phyloP scores from a whole-genome alignment of 2,888 invertebrate species.

The Boloria euphrosyne region DNA sequence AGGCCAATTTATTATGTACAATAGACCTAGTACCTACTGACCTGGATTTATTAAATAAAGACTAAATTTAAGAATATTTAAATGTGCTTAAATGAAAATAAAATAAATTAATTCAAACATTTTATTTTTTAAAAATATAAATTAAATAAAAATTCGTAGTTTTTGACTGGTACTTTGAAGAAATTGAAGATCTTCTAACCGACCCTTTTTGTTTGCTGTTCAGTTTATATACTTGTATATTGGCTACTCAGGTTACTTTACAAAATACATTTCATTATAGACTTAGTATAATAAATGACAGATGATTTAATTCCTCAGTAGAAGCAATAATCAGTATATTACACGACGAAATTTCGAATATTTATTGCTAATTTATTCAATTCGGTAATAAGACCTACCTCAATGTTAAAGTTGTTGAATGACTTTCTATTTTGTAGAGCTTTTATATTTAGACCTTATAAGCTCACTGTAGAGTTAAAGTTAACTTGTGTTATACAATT shows the following conservation, averaged over 20 bases:
- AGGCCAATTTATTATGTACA: too few species aligned
- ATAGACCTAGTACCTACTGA: too few species aligned
- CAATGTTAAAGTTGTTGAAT: slow-evolving; percentile 36
- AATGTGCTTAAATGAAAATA: too few species aligned
- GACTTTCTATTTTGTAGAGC: slow-evolving; percentile 38
- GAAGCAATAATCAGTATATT: slow-evolving; percentile 10
- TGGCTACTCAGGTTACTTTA: slow-evolving; percentile 2
- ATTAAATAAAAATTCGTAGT: too few species aligned
- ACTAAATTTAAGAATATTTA: too few species aligned
- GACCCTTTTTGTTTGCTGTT: too few species aligned
- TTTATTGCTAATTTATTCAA: slow-evolving; percentile 38
- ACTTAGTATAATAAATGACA: slow-evolving; percentile 16
- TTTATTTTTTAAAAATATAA: too few species aligned
- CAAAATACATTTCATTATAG: not conserved
- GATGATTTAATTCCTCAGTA: slow-evolving; percentile 12
- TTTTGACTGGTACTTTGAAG: too few species aligned
- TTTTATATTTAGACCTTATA: slow-evolving; percentile 17
- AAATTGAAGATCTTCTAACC: too few species aligned
- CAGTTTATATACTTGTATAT: not conserved
- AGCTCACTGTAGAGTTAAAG: slow-evolving; percentile 18
- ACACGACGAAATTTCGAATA: slow-evolving; percentile 32
- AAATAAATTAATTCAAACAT: too few species aligned
- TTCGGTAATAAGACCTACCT: slow-evolving; percentile 38
- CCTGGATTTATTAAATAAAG: too few species aligned
- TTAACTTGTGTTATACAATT: slow-evolving; percentile 9